Base-by-base conservation (phyloP, 2,797 vertebrate species). In the Malacoraja senta region DNA sequence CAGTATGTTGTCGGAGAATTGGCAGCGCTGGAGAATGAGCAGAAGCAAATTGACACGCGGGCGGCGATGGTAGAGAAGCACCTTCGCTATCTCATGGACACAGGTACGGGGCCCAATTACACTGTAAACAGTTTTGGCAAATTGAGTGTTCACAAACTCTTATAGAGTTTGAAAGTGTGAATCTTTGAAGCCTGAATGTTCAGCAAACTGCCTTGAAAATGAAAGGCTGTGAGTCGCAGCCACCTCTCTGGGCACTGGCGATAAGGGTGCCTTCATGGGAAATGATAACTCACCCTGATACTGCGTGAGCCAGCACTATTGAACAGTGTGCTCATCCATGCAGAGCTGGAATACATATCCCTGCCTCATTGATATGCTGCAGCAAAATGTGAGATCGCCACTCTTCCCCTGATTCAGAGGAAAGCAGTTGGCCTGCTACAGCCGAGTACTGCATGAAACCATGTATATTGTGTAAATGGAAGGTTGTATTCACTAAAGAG, bases 121-220 rank as follows among this genome's bases (percentile, higher is more conserved):
- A 99, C 98, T 99, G 98, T 99, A 99, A 99, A 99, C 98, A 98
- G 99, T 98, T 99, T 98, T 99, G 98, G 98, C 98, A 99, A 99
- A 99, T 99, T 99, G 98, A 99, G 98, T 98, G 97, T 98, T 98
- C 97, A 97, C 98, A 97, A 98, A 97, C 97, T 97, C 98, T 97
- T 97, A 96, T 97, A 97, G 97, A 98, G 97, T 98, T 98, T 97
- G 98, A 97, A 98, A 97, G 98, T 98, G 97, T 97, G 97, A 97
- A 98, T 98, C 98, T 99, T 99, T 99, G 98, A 99, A 99, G 98
- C 97, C 97, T 98, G 98, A 98, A 98, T 98, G 98, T 99, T 98
- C 97, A 97, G 97, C 98, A 97, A 97, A 97, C 96, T 97, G 97
- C 97, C 97, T 97, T 97, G 98, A 97, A 98, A 98, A 98, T 98